Evolutionary conservation across 2,113 vertebrate genomes (phyloP), one percentile per base, ranked within the genome.

Genomic region (Engystomops pustulosus): DNA sequence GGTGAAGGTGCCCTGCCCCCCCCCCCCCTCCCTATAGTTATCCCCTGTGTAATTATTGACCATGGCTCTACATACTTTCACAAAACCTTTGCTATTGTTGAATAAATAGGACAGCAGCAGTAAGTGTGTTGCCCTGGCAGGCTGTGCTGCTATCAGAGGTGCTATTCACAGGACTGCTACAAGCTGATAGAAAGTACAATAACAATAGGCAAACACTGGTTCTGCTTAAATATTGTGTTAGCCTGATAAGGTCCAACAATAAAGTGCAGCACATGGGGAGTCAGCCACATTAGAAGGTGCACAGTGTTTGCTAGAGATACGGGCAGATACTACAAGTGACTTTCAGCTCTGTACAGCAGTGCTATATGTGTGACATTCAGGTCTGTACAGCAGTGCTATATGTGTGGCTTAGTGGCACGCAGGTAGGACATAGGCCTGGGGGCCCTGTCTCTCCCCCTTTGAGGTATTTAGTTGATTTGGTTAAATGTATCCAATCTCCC

Each of bases 211-310:
- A 79, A 85, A 85, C 70, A 75, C 34, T 12, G 15, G 62, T 75
- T 67, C 53, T 75, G 34, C 60, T 85, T 67, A 67, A 85, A 85
- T 85, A 74, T 80, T 85, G 55, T 72, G 70, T 53, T 81, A 76
- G 38, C 47, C 82, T 85, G 83, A 85, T 85, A 85, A 85, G 74
- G 25, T 0, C 1, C 32, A 27, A 79, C 47, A 70, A 85, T 78
- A 76, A 77, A 77, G 47, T n/a, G 55, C 75, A 20, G 27, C 32
- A 32, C 83, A 85, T 77, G 83, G 51, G 49, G 60, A 17, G 27
- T 34, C 20, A 84, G n/a, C n/a, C n/a, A n/a, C n/a, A n/a, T n/a
- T n/a, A n/a, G n/a, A n/a, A n/a, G n/a, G n/a, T n/a, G n/a, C n/a
- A n/a, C n/a, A n/a, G 9, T 77, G 81, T 84, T 77, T 84, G 81